phyloP scores from a whole-genome alignment of 2,888 invertebrate genomes.

The Itoplectis maculator region DNA sequence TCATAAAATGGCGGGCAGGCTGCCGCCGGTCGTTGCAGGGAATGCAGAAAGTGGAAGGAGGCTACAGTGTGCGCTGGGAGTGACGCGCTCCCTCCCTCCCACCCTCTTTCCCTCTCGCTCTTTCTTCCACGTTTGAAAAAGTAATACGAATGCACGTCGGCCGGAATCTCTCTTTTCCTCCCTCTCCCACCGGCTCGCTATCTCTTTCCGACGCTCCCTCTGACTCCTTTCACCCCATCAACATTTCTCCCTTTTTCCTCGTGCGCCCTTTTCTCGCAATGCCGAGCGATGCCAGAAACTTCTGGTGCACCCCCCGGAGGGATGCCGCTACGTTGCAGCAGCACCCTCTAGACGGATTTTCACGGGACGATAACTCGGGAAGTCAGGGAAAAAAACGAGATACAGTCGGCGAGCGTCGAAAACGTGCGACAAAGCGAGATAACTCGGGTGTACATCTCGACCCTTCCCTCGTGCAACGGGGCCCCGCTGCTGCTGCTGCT shows the following conservation, averaged over 20 bases:
- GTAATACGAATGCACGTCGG: slow-evolving; percentile 72
- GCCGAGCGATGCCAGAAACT: slow-evolving; percentile 71
- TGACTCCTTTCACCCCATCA: slow-evolving; percentile 16
- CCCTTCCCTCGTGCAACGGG: not conserved
- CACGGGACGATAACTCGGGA: slow-evolving; percentile 67
- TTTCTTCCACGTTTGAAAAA: slow-evolving; percentile 73
- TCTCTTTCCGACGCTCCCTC: slow-evolving; percentile 37
- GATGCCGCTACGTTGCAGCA: slow-evolving; percentile 61
- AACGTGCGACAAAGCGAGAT: slow-evolving; percentile 17
- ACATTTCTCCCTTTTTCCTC: slow-evolving; percentile 33
- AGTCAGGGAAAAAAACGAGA: slow-evolving; percentile 47
- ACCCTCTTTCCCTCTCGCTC: not conserved
- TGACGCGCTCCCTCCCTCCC: slow-evolving; percentile 14
- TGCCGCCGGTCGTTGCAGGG: slow-evolving; percentile 42
- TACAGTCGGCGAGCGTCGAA: slow-evolving; percentile 31
- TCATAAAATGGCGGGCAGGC: slow-evolving; percentile 78
- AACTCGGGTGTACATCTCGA: slow-evolving; percentile 24
- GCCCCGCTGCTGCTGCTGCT: no score
- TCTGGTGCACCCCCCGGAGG: slow-evolving; percentile 59
- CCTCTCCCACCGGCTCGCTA: slow-evolving; percentile 2
- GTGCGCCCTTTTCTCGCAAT: slow-evolving; percentile 54
- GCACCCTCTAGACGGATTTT: slow-evolving; percentile 66
- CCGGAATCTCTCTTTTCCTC: slow-evolving; percentile 25
- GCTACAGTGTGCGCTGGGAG: slow-evolving; percentile 56
- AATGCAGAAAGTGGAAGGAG: slow-evolving; percentile 30